Evolutionary conservation across 2,113 vertebrate genomes (phyloP).

Genomic region (Campylorhamphus procurvoides): DNA sequence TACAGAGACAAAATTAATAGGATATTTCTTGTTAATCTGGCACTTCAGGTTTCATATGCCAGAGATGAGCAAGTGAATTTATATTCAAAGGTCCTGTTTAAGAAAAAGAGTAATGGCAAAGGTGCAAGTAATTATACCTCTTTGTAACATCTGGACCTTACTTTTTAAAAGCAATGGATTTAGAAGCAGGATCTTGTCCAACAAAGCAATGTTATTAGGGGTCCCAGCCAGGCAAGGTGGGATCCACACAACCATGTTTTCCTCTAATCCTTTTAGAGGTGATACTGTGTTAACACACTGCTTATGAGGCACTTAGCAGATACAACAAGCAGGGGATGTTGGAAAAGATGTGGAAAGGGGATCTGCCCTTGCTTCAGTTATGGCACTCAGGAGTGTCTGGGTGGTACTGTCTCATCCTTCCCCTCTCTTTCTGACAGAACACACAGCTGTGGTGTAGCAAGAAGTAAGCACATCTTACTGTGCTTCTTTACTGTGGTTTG

Average conservation of each 20-base stretch:
- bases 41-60: constrained; percentile 16
- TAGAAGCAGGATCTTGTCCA: background rate
- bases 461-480: background rate
- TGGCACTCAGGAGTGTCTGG: accelerated
- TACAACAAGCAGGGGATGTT: background rate
- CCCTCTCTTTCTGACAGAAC: background rate
- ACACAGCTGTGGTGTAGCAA: background rate
- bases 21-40: constrained; percentile 31
- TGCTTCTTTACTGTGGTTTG: background rate
- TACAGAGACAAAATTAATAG: constrained; percentile 1
- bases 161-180: constrained; percentile 25
- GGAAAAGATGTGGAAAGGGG: background rate
- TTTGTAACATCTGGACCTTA: constrained; percentile 1
- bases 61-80: constrained; percentile 8
- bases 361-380: background rate
- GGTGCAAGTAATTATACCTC: constrained; percentile 44
- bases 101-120: background rate
- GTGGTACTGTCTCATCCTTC: background rate
- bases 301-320: background rate
- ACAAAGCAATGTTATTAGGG: background rate
- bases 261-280: background rate
- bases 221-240: background rate
- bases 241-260: background rate
- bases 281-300: background rate
- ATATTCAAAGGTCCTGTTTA: constrained; percentile 42